Base-by-base conservation (phyloP, 1,140 invertebrate species). In the Trichonephila clavipes region DNA sequence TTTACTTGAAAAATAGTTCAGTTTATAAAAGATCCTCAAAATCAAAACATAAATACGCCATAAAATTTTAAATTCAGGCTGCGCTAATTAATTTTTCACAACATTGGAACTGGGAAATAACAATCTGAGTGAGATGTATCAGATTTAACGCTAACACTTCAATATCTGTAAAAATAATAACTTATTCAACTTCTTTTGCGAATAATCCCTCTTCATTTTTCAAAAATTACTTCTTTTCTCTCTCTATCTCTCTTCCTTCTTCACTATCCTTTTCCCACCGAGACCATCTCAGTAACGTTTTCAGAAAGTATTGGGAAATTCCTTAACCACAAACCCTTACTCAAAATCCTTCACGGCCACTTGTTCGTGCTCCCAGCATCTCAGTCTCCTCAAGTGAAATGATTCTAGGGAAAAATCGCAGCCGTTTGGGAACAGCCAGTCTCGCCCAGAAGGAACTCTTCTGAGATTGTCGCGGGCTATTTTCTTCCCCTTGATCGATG, bases 401-500 rank as follows among this genome's bases (percentile, higher is more conserved):
- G 19, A 24, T 21, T 40, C 44, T 59, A n/a, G 82, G 51, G 82
- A 83, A 83, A 58, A 24, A 69, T 21, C 6, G 1, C 61, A 18
- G 16, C 61, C 61, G 61, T 19, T 24, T 69, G 10, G 66, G 66
- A 24, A 16, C 10, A 12, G 24, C n/a, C n/a, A 24, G 66, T 69
- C 24, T 69, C 51, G 51, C 51, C 51, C 51, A 51, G 5, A 12
- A 51, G 51, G 51, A 51, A 51, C 62, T 19, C 3, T 77, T 77
- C 72, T 18, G 28, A 34, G 82, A 21, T n/a, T 83, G 82, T 83
- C 82, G 58, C 19, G 44, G 82, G 18, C 51, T 58, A 58, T 83
- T 69, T 77, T 28, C 72, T 34, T 77, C 72, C 44, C 40, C 21
- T n/a, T 58, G 82, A 83, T 83, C 82, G 44, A 83, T 83, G 82